Evolutionary conservation across 2,888 invertebrate genomes (phyloP), one percentile per base, ranked within the genome.

Genomic region (Octonoba sinensis): DNA sequence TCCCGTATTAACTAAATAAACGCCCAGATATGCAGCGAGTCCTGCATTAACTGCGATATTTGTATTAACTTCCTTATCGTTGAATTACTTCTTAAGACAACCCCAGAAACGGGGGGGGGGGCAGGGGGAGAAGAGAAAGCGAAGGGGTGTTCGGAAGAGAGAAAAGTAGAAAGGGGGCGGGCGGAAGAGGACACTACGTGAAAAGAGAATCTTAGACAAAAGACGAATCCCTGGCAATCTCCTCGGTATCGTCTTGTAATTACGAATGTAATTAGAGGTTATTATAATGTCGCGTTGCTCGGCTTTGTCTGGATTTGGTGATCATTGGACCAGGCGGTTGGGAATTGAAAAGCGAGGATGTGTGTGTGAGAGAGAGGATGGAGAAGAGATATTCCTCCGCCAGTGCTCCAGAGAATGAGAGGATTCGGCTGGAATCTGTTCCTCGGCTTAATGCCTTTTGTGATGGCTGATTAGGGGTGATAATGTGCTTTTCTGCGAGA

Each of bases 191-290:
- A 36, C 36, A 36, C 36, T 36, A 27, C 27, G 27, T 27, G 27
- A 27, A 27, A 27, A 27, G 27, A 36, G 36, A 36, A 36, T 36
- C 46, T 73, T 65, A 76, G 76, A 76, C 69, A 70, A 76, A 69
- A 76, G 69, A 57, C 60, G 59, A 60, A 60, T 54, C 51, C 67
- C 22, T 15, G 16, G 20, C 16, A 59, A 27, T 59, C 27, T 22
- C 15, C 59, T 59, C 51, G 15, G 76, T 69, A 76, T 76, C 76
- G 69, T 69, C 76, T 76, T 76, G 76, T 78, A 78, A 78, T 78
- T 78, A 64, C 56, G 77, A 78, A 65, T 78, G 77, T 78, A 78
- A 78, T 78, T 78, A 78, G 77, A 57, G 49, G 70, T 78, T 78
- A 78, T 78, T 78, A 71, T 78, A 78, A 71, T 78, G 77, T 78